Evolutionary conservation across 2,797 vertebrate species (phyloP).

Genomic region (Taenioides sp.): DNA sequence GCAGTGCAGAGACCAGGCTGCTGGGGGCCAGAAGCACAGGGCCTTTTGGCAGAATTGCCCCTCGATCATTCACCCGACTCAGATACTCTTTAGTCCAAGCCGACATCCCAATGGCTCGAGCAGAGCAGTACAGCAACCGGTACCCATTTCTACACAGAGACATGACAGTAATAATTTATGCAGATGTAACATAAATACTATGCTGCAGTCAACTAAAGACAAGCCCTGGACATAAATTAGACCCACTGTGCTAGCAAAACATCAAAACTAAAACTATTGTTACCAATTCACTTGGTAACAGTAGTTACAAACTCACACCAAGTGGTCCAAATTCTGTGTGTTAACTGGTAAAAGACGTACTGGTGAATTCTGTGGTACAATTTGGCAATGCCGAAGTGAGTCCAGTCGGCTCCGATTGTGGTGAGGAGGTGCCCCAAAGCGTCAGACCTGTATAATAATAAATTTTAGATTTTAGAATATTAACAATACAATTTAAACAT

Average conservation of each 20-base stretch:
- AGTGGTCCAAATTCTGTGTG: neutral
- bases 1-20: constrained; percentile 93
- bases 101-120: constrained; percentile 92
- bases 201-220: too few species aligned
- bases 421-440: constrained; percentile 94
- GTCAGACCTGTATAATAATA: constrained; percentile 82
- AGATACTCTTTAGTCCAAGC: constrained; percentile 92
- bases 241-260: too few species aligned
- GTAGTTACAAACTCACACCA: too few species aligned
- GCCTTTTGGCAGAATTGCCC: constrained; percentile 88
- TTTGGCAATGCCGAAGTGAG: constrained; percentile 89
- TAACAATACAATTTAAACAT: too few species aligned
- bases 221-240: too few species aligned
- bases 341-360: constrained; percentile 54
- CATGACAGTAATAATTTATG: neutral
- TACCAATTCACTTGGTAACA: too few species aligned
- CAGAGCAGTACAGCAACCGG: constrained; percentile 96
- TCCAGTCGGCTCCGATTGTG: constrained; percentile 96
- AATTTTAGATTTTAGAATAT: too few species aligned
- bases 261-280: too few species aligned
- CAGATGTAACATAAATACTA: constrained; percentile 52
- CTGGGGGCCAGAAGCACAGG: constrained; percentile 93
- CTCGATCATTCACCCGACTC: constrained; percentile 88
- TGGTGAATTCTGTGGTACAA: constrained; percentile 95
- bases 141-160: constrained; percentile 87